Evolutionary conservation across 2,797 vertebrate species (phyloP), one percentile per base, ranked within the genome.

Genomic region (Pseudopleuronectes americanus): DNA sequence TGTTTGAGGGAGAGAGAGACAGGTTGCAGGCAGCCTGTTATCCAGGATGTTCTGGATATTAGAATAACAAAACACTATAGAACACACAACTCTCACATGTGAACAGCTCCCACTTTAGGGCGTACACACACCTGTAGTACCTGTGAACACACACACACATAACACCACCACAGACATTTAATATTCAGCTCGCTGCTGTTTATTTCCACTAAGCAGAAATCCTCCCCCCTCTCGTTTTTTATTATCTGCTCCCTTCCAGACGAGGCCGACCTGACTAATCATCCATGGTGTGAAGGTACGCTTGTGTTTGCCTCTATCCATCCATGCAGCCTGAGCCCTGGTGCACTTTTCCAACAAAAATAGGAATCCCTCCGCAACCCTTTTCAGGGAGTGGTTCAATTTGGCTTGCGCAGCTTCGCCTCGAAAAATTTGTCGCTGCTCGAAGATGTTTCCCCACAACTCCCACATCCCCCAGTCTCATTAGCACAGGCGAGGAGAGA

Each of bases 191-290:
- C 81, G 53, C 33, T 64, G 58, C 57, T 65, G 57, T 68, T 57
- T 60, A 49, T 58, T 47, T 69, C 57, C 57, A 48, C 71, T 57
- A 16, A 59, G 56, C 71, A 77, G 19, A 82, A 83, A 83, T 68
- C 74, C 64, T 55, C 55, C 55, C 57, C 9, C 24, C 21, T 47
- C 60, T 78, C 58, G 31, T 79, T 71, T 77, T 53, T 4, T 24
- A 38, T 87, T 86, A 88, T 92, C 84, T 86, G 38, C 85, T 80
- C 67, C 84, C 74, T 85, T 85, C 77, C 86, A 89, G 87, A 70
- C 83, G 26, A 85, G 80, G 84, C 80, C 70, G 10, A 81, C 83
- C 84, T 76, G 74, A 86, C 83, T 80, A 73, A 89, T 90, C 85
- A 79, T 81, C 85, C 74, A 8, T 64, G 71, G 87, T 84, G 89